Conservation (phyloP, 2,888 invertebrate genomes). For the Drosophila robusta region DNA sequence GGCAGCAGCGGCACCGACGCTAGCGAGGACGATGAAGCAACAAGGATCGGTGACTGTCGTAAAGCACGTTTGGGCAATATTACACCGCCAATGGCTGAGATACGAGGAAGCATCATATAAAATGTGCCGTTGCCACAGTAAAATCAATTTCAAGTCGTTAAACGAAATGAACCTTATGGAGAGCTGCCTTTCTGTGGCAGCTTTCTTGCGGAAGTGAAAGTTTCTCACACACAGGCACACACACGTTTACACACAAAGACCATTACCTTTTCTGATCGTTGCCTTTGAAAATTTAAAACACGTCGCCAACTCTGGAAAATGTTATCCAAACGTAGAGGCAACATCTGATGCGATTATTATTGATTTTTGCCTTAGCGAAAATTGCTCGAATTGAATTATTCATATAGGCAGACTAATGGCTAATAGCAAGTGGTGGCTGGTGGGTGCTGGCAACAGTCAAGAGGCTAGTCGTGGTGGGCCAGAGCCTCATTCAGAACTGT, state of each 20-base stretch:
- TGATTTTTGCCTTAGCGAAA: constrained; percentile 60
- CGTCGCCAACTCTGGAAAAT: constrained; percentile 31
- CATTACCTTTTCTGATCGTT: constrained; percentile 51
- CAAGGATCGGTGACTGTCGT: constrained; percentile 62
- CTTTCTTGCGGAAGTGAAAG: constrained; percentile 50
- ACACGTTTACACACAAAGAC: constrained; percentile 11
- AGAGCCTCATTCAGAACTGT: constrained; percentile 14
- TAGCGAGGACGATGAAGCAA: constrained; percentile 41
- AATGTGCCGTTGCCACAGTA: constrained; percentile 70
- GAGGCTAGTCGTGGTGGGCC: constrained; percentile 23
- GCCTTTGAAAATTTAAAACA: constrained; percentile 58
- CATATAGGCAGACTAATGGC: constrained; percentile 30
- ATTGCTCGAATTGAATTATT: constrained; percentile 69
- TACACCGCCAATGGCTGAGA: constrained; percentile 57
- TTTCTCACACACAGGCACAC: constrained; percentile 13
- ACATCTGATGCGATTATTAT: constrained; percentile 70
- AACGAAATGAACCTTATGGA: constrained; percentile 81
- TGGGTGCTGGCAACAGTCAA: neutral
- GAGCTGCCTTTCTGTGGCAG: constrained; percentile 24
- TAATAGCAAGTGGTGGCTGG: constrained; percentile 18
- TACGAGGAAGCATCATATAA: constrained; percentile 62
- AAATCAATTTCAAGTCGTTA: constrained; percentile 83
- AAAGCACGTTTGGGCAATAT: constrained; percentile 80
- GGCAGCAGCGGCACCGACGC: constrained; percentile 6
- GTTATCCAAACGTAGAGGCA: constrained; percentile 38